Percentiles rank a stretch among this genome's conserved stretches.
These are phyloP conservation scores for Enteromius treurensis DNA, from an alignment of 2,797 vertebrate genomes.

Conservation along the genomic window DNA sequence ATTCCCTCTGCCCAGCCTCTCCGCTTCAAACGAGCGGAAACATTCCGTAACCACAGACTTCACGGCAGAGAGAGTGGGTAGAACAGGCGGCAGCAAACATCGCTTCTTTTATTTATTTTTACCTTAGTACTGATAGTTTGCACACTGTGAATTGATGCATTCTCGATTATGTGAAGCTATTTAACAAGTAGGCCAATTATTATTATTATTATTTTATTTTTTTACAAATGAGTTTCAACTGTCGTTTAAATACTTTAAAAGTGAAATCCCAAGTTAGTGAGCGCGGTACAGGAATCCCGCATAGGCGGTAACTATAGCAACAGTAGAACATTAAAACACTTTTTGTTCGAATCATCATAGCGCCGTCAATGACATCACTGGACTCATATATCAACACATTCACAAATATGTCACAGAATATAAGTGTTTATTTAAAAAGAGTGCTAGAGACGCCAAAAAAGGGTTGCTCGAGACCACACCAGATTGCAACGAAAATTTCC, in stretches of 20 bases:
- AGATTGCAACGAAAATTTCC: background rate
- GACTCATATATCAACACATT: background rate
- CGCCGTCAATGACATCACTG: background rate
- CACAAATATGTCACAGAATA: background rate
- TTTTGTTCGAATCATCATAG: background rate
- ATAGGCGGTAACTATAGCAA: background rate
- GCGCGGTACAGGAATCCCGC: background rate
- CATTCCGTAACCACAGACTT: slow-evolving; percentile 47
- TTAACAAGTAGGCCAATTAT: background rate
- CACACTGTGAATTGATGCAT: background rate
- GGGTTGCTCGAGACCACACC: background rate
- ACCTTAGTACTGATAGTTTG: slow-evolving; percentile 23
- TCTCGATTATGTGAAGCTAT: background rate
- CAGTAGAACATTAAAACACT: background rate
- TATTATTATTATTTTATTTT: background rate
- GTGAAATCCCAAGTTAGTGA: slow-evolving; percentile 25
- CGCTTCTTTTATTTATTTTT: slow-evolving; percentile 3
- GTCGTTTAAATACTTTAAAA: background rate
- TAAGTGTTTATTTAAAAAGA: background rate
- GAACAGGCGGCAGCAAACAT: slow-evolving; percentile 23
- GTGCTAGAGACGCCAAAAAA: background rate
- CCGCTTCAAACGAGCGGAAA: slow-evolving; percentile 50
- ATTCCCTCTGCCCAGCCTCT: slow-evolving; percentile 43
- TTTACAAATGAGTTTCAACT: background rate
- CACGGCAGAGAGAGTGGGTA: slow-evolving; percentile 31